Evolutionary conservation across 2,113 vertebrate genomes (phyloP).

Genomic region (Natator depressus): DNA sequence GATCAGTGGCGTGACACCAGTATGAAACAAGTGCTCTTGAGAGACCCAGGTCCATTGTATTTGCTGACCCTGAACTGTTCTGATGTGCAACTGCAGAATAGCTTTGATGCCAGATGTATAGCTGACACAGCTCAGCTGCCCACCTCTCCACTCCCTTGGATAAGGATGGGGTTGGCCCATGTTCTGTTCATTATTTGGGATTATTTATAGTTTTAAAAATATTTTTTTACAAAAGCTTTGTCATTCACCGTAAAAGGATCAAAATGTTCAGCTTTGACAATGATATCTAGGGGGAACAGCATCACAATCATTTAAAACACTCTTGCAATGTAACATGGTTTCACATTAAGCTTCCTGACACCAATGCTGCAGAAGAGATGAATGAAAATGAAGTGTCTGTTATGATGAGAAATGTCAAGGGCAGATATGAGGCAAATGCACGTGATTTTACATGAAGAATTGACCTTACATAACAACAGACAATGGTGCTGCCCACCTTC

Average conservation of each 20-base stretch:
- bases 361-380: not conserved
- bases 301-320: conserved; percentile 19
- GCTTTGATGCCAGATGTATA: not conserved
- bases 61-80: not conserved
- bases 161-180: conserved; percentile 11
- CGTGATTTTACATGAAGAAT: conserved; percentile 17
- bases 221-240: conserved; percentile 46
- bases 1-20: not conserved
- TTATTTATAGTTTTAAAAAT: conserved; percentile 55
- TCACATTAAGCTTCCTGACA: not conserved
- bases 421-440: not conserved
- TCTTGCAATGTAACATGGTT: conserved; percentile 28
- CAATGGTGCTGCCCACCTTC: not conserved
- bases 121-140: not conserved
- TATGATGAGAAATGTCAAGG: not conserved
- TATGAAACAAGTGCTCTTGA: not conserved
- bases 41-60: not conserved
- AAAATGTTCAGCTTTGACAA: conserved; percentile 48
- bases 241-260: conserved; percentile 38
- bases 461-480: conserved; percentile 24
- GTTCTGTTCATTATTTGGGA: conserved; percentile 43
- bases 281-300: conserved; percentile 69
- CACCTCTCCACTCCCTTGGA: not conserved
- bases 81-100: not conserved
- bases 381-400: conserved; percentile 3